Base-by-base conservation (phyloP, 2,113 vertebrate species). In the Neogale vison region DNA sequence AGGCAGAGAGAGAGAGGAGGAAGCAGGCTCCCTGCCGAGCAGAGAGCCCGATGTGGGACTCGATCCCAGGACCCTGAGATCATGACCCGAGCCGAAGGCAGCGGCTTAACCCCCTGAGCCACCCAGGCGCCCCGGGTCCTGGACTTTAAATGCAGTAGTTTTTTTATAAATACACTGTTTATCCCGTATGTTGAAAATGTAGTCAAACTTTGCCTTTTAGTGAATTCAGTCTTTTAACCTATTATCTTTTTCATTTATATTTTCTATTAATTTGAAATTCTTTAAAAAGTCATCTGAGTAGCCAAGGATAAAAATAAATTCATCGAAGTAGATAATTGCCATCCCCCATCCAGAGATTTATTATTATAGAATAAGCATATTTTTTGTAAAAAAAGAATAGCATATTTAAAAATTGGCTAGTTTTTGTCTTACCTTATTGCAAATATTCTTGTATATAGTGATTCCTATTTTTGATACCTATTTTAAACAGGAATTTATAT, bases 281-380 rank as follows among this genome's bases (percentile, higher is more conserved):
- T 95, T 97, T n/a, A 71, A 12, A 81, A 84, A 95, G 34, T 80
- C 29, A 50, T 90, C 50, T 83, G 52, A 93, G 59, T 93, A 79
- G 21, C 18, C 57, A 90, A 83, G 36, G 20, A 82, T 92, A 21
- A 88, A 96, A 85, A 96, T 77, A 76, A 88, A 72, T 95, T 92
- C 29, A 85, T 45, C 69, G 21, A 89, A 84, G 50, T 84, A 79
- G 34, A 57, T 57, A 82, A 36, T 85, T 94, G 24, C 29, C 77
- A 31, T 92, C 2, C 14, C 26, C 13, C 34, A 65, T 57, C 13
- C 42, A 95, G 39, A 90, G 84, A 93, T 92, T 80, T 79, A 80
- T 76, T 97, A 36, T 91, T 89, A 76, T 88, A 95, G 42, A 97
- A 74, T 61, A 65, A 93, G 14, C 39, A 52, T 95, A 47, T 95